These are phyloP conservation scores for Tetramorium alpestre DNA, from an alignment of 1,140 invertebrate genomes.

Conservation along the genomic window DNA sequence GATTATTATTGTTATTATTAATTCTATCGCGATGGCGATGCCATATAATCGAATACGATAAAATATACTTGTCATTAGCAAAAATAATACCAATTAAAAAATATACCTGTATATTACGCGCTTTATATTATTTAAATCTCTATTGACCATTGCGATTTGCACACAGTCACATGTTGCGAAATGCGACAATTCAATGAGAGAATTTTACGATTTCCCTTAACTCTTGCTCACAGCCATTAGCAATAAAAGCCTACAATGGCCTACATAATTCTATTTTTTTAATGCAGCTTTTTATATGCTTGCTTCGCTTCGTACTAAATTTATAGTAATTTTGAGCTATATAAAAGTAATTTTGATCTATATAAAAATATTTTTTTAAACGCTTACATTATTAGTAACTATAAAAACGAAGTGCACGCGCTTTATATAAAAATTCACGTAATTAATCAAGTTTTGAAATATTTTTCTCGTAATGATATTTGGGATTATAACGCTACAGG, in stretches of 20 bases:
- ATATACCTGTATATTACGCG: not conserved
- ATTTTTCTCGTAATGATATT: not conserved
- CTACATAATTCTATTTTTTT: not conserved
- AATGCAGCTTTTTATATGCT: not conserved
- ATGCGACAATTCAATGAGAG: conserved; percentile 56
- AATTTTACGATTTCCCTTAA: conserved; percentile 25
- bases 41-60: too few relatives aligned
- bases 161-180: conserved; percentile 31
- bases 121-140: conserved; percentile 24
- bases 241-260: not conserved
- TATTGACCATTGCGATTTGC: conserved; percentile 50
- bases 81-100: not conserved
- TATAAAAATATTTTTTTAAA: not conserved
- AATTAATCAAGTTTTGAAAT: not conserved
- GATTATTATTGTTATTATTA: not conserved
- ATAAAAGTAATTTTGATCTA: not conserved
- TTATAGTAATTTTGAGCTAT: not conserved
- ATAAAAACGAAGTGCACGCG: not conserved
- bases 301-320: too few relatives aligned
- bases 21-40: too few relatives aligned
- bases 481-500: not conserved
- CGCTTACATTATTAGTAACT: not conserved
- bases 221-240: not conserved
- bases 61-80: not conserved
- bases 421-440: not conserved